phyloP scores from a whole-genome alignment of 2,888 invertebrate genomes.

The Cantharis nigra region DNA sequence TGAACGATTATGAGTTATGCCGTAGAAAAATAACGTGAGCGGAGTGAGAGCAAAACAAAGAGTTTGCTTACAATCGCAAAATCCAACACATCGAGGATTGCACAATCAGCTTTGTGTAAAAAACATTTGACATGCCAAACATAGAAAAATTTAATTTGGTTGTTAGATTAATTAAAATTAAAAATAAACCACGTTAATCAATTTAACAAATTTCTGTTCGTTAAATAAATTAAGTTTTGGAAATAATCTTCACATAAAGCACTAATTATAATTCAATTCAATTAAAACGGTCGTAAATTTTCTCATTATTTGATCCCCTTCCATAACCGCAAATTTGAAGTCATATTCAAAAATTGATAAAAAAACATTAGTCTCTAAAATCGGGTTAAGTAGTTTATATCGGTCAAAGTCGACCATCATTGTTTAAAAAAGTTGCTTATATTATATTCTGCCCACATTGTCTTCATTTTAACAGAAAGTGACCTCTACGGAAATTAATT shows the following conservation, averaged over 20 bases:
- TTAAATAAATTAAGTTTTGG: neutral
- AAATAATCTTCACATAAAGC: constrained; percentile 1
- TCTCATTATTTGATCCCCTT: constrained; percentile 3
- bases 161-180: neutral
- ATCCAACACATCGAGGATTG: neutral
- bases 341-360: neutral
- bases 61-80: neutral
- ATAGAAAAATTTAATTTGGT: constrained; percentile 9
- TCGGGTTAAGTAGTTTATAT: neutral
- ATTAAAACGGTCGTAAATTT: constrained; percentile 3
- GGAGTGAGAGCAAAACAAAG: neutral
- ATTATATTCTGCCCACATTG: neutral
- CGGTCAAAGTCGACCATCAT: neutral
- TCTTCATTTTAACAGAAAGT: neutral
- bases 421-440: neutral
- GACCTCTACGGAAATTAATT: neutral
- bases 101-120: neutral
- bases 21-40: neutral
- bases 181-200: neutral
- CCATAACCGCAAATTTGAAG: neutral
- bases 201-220: neutral
- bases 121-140: neutral
- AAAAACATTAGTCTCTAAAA: neutral
- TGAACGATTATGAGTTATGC: neutral
- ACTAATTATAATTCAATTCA: neutral